A percentile compares a stretch with the other conserved stretches of the same genome.
Conservation (phyloP, 2,113 vertebrate genomes). For the Cariama cristata region DNA sequence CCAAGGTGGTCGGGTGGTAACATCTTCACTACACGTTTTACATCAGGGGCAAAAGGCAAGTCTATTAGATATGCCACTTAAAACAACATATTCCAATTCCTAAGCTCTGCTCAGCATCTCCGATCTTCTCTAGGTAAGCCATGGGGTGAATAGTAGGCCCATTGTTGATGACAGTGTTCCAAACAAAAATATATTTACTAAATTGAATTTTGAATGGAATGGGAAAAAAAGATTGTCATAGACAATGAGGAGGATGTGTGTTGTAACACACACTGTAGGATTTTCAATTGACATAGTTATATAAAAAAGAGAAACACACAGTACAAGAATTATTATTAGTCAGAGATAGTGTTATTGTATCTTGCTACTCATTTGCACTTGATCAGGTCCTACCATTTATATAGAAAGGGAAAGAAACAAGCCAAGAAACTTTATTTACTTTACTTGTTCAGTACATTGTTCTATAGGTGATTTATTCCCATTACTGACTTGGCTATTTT, state of each 20-base stretch:
- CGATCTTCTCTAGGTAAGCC: background rate
- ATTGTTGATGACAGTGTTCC: background rate
- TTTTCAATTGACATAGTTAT: background rate
- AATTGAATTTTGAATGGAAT: slow-evolving; percentile 30
- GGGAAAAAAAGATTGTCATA: background rate
- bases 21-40: background rate
- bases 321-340: background rate
- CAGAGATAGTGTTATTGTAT: background rate
- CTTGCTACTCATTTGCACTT: slow-evolving; percentile 1
- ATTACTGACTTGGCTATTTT: slow-evolving; percentile 54
- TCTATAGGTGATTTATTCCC: slow-evolving; percentile 46
- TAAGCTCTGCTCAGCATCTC: background rate
- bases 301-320: background rate
- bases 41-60: background rate
- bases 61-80: background rate
- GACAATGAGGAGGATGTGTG: background rate
- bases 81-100: background rate
- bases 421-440: slow-evolving; percentile 13
- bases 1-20: background rate
- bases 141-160: background rate
- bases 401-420: slow-evolving; percentile 1
- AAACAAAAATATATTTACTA: background rate
- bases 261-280: background rate
- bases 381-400: background rate
- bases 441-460: background rate